Base-by-base conservation (phyloP, 1,140 invertebrate species). In the Macrobrachium nipponense region DNA sequence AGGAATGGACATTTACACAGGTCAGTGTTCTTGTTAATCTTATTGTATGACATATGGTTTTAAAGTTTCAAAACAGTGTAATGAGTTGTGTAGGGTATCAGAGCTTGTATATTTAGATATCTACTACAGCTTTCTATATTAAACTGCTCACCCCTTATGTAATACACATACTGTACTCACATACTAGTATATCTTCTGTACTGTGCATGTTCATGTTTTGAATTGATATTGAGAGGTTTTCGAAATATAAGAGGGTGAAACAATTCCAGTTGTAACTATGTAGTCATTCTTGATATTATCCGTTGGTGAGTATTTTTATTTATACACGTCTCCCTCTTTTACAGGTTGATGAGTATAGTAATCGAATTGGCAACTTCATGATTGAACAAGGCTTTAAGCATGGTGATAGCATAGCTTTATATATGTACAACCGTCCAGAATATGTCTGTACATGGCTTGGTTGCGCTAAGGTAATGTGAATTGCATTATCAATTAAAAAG, bases 381-480 rank as follows among this genome's bases (percentile, higher is more conserved):
- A 73, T 90, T 76, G 86, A 89, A 20, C 82, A 89, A 17, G 92
- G 92, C 0, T 92, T 90, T 62, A 87, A 88, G 12, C 88, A 89
- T 11, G 93, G 92, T 36, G 93, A 94, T 90, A 91, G 92, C n/a
- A 91, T 94, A 1, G 93, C 93, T 11, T 68, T 94, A 5, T 93
- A 92, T 77, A 92, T 94, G 92, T 92, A 93, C 82, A 93, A 89
- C 43, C 89, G 91, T 64, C 92, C 92, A 20, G 92, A 93, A 88
- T 93, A 91, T 89, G 90, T 93, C 14, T 91, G 91, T 68, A 90
- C 92, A 44, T 94, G 93, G 93, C 90, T 94, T 5, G 93, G 93
- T 12, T 89, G 94, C 82, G 90, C 91, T 12, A 92, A 90, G 80
- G 82, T 93, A 73, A 86, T 36, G 62, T 66, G 96, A 58, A 60